Evolutionary conservation across 53 echinoderm and acorn worm genomes (phyloP), one percentile per base, ranked within the genome.

Genomic region (Luidia sarsii): DNA sequence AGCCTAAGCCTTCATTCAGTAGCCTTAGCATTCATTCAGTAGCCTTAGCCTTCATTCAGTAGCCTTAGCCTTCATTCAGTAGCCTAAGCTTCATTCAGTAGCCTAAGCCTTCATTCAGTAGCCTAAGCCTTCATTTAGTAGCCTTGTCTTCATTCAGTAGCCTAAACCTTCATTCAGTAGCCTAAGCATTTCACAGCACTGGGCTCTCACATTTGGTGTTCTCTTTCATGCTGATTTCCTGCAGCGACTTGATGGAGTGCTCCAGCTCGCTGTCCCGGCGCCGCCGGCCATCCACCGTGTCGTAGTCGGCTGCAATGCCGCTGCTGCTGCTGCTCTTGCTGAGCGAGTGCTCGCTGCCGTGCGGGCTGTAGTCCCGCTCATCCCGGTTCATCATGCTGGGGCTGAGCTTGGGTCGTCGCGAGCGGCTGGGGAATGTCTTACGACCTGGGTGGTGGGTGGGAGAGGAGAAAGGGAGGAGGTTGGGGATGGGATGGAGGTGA

Each of bases 351-450:
- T 91, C 86, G 67, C 92, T 92, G 79, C 92, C 89, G 51, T 82
- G 81, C 18, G 77, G 67, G 45, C 87, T 83, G 32, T 73, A 74
- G 77, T 92, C 71, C 33, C 75, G 57, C 37, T 77, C 56, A 0
- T 68, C 82, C 50, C 75, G 72, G 49, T 75, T 55, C 80, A 85
- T 85, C 74, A 86, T 64, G 33, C 80, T 48, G 48, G 80, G 87
- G 75, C 81, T 83, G 41, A 90, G 84, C n/a, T 90, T 79, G 79
- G 95, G 66, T 31, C 89, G 63, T 32, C 85, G 84, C 37, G 86
- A 73, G 23, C 83, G 81, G 24, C 97, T 82, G 32, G 97, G 97
- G 86, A 97, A 97, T 86, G 97, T 97, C 84, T 89, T 97, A 14
- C 97, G 88, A 82, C 97, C 97, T 97, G 60, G 11, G 1, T 22